Evolutionary conservation across 2,888 invertebrate species (phyloP).

Genomic region (Coelopa pilipes): DNA sequence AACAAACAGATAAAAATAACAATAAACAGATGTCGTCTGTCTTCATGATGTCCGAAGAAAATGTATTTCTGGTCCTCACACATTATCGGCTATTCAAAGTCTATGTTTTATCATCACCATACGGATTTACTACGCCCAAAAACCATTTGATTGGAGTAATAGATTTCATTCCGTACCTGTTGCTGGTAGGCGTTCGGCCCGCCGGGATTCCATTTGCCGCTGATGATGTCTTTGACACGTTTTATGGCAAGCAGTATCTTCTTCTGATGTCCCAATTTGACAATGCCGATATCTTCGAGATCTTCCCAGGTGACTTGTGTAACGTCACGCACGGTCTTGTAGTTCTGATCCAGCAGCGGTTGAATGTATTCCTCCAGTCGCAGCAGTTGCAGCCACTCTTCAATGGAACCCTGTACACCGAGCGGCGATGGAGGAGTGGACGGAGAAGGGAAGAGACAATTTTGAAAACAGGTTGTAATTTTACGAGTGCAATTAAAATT

Average conservation of each 20-base stretch:
- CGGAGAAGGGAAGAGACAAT: too few species aligned
- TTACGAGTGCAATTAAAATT: slow-evolving; percentile 5
- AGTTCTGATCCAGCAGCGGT: slow-evolving; percentile 91
- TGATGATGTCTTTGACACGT: slow-evolving; percentile 91
- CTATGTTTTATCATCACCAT: too few species aligned
- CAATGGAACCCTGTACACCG: slow-evolving; percentile 80
- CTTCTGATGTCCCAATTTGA: slow-evolving; percentile 96
- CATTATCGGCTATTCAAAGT: too few species aligned
- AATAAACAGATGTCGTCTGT: too few species aligned
- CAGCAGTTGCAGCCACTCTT: slow-evolving; percentile 93
- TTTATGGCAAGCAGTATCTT: slow-evolving; percentile 97
- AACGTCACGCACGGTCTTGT: slow-evolving; percentile 92
- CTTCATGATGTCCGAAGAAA: too few species aligned
- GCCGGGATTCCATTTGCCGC: slow-evolving; percentile 77
- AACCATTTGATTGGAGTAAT: slow-evolving; percentile 14
- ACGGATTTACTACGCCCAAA: too few species aligned
- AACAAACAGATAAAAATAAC: too few species aligned
- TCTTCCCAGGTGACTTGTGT: slow-evolving; percentile 98
- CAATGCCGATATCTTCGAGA: slow-evolving; percentile 96
- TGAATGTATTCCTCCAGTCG: slow-evolving; percentile 93
- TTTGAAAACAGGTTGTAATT: neutral
- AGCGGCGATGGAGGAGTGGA: neutral
- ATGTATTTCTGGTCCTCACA: too few species aligned
- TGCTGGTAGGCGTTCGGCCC: slow-evolving; percentile 63
- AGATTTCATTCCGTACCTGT: slow-evolving; percentile 54